Evolutionary conservation across 2,113 vertebrate species (phyloP), one percentile per base, ranked within the genome.

Genomic region (Eretmochelys imbricata): DNA sequence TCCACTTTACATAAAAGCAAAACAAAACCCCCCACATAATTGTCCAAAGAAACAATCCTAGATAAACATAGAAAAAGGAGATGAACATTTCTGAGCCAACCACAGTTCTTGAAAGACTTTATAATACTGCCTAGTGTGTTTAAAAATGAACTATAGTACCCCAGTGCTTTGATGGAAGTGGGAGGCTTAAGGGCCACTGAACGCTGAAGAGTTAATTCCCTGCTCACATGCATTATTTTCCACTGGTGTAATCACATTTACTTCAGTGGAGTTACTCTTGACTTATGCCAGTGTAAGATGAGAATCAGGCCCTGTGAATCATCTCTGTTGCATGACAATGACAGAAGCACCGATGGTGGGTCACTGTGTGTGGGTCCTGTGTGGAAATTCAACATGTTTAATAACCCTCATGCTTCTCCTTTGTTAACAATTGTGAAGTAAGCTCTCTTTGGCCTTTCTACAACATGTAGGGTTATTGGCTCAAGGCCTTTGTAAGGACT

Each of bases 171-270:
- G 13, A 72, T 80, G 29, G 72, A 89, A 93, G 69, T 5, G 11
- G 0, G 6, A 84, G 11, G 38, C 85, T 94, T 94, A 91, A 88
- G 69, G 11, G 42, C 9, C 20, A 38, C 10, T 1, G 69, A 82
- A 5, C 50, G 80, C 80, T 1, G 27, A 84, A 84, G 93, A 10
- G 55, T 80, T 89, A 84, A 79, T 0, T 0, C 5, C 69, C 5
- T 93, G 42, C 82, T 96, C 79, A 16, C 12, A 79, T 49, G 59
- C 13, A 3, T 5, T 5, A 65, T 88, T 80, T 85, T 89, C 51
- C 89, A 29, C 7, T 6, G 54, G 46, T 11, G 1, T 59, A 54
- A 19, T 75, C 19, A 79, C 10, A 76, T 46, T 38, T 42, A 50
- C 35, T 87, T 79, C 2, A 24, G 16, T 42, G 51, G 10, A 20